Evolutionary conservation across 2,888 invertebrate genomes (phyloP).

Genomic region (Physocephala rufipes): DNA sequence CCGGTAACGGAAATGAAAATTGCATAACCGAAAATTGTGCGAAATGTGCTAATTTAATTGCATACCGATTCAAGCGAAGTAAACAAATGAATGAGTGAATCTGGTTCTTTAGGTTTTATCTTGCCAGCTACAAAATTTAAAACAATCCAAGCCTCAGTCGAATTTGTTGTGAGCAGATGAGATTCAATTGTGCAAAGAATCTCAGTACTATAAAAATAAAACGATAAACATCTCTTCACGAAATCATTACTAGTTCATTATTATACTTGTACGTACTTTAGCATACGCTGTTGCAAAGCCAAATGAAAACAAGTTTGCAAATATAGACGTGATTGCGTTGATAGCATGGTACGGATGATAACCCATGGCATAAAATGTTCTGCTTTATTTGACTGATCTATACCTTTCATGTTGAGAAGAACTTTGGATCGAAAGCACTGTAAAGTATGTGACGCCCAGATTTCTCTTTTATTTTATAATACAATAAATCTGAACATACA

Average conservation of each 20-base stretch:
- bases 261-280: constrained; percentile 42
- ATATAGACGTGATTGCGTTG: constrained; percentile 58
- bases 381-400: constrained; percentile 61
- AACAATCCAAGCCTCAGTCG: constrained; percentile 63
- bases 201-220: constrained; percentile 13
- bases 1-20: neutral
- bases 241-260: neutral
- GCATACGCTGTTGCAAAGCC: constrained; percentile 49
- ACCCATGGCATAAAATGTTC: constrained; percentile 64
- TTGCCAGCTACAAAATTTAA: constrained; percentile 62
- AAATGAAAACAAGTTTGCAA: constrained; percentile 56
- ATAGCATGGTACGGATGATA: constrained; percentile 58
- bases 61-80: constrained; percentile 55
- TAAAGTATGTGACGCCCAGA: too few species aligned
- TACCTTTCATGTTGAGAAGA: constrained; percentile 57
- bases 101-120: constrained; percentile 57
- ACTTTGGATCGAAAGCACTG: constrained; percentile 62
- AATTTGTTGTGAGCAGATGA: constrained; percentile 60
- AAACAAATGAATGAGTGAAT: constrained; percentile 58
- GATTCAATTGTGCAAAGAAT: constrained; percentile 60
- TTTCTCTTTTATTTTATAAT: too few species aligned
- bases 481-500: too few species aligned
- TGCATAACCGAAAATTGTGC: neutral
- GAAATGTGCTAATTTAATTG: neutral
- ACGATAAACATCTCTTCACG: neutral